Conservation (phyloP, 1,140 invertebrate species). For the Heterodera carotae region DNA sequence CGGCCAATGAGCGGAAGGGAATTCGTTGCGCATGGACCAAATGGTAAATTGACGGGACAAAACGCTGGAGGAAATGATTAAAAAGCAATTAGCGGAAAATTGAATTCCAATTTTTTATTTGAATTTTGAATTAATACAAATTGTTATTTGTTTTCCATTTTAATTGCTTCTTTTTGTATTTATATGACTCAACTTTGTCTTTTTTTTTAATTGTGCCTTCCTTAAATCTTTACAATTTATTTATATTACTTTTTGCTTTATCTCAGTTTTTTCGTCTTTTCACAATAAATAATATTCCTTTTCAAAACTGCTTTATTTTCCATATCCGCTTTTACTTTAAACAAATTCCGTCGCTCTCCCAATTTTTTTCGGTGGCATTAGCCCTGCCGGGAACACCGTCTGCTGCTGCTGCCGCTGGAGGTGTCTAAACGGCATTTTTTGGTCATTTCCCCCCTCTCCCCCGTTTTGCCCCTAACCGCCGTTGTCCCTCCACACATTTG, state of each 20-base stretch:
- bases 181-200: too few relatives aligned
- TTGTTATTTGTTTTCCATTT: background rate
- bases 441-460: background rate
- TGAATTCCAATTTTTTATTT: background rate
- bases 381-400: background rate
- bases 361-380: background rate
- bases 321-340: background rate
- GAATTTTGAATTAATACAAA: background rate
- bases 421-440: background rate
- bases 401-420: background rate
- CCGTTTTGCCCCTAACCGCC: background rate
- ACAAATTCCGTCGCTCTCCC: background rate
- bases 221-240: too few relatives aligned
- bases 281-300: too few relatives aligned
- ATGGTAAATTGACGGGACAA: background rate
- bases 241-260: too few relatives aligned
- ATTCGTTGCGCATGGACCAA: background rate
- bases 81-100: too few relatives aligned
- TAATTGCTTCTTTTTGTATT: background rate
- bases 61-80: too few relatives aligned
- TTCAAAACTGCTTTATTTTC: background rate
- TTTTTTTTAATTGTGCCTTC: too few relatives aligned
- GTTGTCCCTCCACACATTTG: background rate
- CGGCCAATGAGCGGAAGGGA: background rate
- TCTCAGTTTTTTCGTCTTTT: too few relatives aligned